phyloP scores from a whole-genome alignment of 2,888 invertebrate species.

The Lepetodrilus schrolli region DNA sequence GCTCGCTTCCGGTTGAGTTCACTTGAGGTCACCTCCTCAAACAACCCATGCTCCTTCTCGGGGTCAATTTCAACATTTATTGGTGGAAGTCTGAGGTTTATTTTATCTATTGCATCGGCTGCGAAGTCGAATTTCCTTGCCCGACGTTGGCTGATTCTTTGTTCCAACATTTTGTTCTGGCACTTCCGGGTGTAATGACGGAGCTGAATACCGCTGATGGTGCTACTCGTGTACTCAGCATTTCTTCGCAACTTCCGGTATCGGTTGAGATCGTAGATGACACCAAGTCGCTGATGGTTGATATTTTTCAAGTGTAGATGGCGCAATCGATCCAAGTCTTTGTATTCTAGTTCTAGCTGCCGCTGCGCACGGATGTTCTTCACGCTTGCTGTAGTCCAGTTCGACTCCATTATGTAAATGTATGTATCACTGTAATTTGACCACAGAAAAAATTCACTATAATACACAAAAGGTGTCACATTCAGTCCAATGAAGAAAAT shows the following conservation, averaged over 20 bases:
- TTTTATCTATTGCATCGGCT: constrained; percentile 32
- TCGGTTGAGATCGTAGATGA: constrained; percentile 35
- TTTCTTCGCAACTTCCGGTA: constrained; percentile 12
- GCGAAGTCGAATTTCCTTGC: constrained; percentile 34
- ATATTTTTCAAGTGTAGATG: constrained; percentile 32
- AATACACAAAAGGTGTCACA: no score
- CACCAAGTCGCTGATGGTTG: constrained; percentile 29
- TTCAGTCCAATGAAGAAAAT: no score
- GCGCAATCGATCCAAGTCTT: constrained; percentile 35
- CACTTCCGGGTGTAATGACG: constrained; percentile 19
- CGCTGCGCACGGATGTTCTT: constrained; percentile 38
- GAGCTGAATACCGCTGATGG: constrained; percentile 27
- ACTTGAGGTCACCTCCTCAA: neutral
- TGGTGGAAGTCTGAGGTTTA: constrained; percentile 12
- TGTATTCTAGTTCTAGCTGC: constrained; percentile 36
- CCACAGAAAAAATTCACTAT: no score
- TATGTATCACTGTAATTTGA: no score
- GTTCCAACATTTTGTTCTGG: constrained; percentile 17
- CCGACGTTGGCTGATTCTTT: constrained; percentile 6
- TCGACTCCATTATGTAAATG: neutral
- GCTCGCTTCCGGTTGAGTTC: neutral
- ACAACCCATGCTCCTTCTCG: neutral
- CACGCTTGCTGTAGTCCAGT: constrained; percentile 33
- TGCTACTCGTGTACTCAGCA: constrained; percentile 24
- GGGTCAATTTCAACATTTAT: neutral